Percentiles rank a stretch among this genome's conserved stretches.
These are phyloP conservation scores for Piprites chloris DNA, from an alignment of 2,113 vertebrate species.

Conservation along the genomic window DNA sequence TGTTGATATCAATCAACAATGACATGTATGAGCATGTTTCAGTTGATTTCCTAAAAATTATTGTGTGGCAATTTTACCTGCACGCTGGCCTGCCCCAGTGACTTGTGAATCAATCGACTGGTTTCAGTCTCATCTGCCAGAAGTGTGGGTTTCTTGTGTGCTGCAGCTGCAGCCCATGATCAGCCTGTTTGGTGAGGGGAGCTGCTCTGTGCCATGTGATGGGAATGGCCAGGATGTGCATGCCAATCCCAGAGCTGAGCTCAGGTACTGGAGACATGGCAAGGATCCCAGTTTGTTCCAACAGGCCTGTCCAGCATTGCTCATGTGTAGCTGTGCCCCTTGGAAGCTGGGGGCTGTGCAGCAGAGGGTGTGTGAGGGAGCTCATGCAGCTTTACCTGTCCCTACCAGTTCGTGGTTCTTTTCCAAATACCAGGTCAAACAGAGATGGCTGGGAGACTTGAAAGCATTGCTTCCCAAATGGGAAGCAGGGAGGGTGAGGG, in stretches of 20 bases:
- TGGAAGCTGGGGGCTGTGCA: fast-evolving
- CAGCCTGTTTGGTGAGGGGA: not conserved
- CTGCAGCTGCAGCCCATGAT: not conserved
- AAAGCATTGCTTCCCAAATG: not conserved
- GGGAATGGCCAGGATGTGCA: not conserved
- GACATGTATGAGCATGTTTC: not conserved
- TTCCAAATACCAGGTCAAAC: not conserved
- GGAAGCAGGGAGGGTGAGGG: not conserved
- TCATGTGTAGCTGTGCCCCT: not conserved
- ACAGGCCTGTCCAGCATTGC: not conserved
- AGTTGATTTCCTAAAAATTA: not conserved
- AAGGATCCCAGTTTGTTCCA: not conserved
- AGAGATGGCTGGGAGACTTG: not conserved
- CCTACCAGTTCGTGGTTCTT: not conserved
- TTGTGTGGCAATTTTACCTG: not conserved
- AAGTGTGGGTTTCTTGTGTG: fast-evolving
- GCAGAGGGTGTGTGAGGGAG: not conserved
- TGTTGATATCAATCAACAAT: not conserved
- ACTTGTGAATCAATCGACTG: not conserved
- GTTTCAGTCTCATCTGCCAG: not conserved
- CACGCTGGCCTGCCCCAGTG: not conserved
- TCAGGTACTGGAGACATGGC: not conserved
- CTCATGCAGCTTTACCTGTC: not conserved
- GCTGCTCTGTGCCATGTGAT: not conserved
- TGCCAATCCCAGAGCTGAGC: not conserved